phyloP scores from a whole-genome alignment of 35 echinoderm and acorn worm species.

The Apostichopus japonicus region DNA sequence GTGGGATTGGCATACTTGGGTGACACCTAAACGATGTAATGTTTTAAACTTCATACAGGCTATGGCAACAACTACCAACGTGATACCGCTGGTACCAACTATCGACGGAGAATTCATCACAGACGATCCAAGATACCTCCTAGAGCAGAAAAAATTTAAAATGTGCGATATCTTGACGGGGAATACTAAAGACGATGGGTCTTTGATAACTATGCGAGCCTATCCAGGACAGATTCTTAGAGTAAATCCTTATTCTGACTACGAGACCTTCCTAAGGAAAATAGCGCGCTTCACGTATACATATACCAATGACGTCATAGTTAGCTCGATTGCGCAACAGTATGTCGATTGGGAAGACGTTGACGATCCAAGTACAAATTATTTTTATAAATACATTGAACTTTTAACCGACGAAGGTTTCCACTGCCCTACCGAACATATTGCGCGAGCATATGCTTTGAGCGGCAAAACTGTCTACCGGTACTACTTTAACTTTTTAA shows the following conservation, averaged over 20 bases:
- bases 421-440: slow-evolving; percentile 66
- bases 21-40: not conserved
- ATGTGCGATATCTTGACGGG: slow-evolving; percentile 60
- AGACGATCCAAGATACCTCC: slow-evolving; percentile 48
- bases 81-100: slow-evolving; percentile 66
- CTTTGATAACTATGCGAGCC: slow-evolving; percentile 30
- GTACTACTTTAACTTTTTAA: slow-evolving; percentile 72
- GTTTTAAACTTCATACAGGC: not conserved
- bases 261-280: slow-evolving; percentile 44
- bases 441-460: slow-evolving; percentile 48
- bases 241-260: slow-evolving; percentile 10
- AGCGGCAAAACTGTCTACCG: slow-evolving; percentile 55
- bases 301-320: slow-evolving; percentile 67
- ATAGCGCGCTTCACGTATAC: slow-evolving; percentile 57
- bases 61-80: slow-evolving; percentile 55
- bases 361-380: slow-evolving; percentile 62
- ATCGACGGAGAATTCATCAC: slow-evolving; percentile 62
- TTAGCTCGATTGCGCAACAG: slow-evolving; percentile 62
- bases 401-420: slow-evolving; percentile 69
- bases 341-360: slow-evolving; percentile 70
- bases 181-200: slow-evolving; percentile 67
- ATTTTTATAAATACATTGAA: slow-evolving; percentile 66
- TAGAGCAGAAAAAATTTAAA: slow-evolving; percentile 57
- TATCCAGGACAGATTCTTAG: not conserved
- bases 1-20: not conserved